These are phyloP conservation scores for Columba janthina DNA, from an alignment of 2,113 vertebrate species.

Conservation along the genomic window DNA sequence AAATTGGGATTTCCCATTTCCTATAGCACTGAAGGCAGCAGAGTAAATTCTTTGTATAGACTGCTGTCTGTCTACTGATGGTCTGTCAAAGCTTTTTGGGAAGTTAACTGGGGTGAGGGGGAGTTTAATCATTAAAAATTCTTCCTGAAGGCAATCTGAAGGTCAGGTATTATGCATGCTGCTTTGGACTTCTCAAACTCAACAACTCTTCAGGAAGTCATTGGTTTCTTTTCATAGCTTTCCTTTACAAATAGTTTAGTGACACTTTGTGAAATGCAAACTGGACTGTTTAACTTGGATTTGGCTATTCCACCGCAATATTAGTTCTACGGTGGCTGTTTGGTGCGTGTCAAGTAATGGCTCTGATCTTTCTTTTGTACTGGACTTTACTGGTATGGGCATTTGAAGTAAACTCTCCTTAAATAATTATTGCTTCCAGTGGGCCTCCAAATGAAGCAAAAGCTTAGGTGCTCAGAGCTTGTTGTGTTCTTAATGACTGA, in stretches of 20 bases:
- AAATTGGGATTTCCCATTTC: neutral
- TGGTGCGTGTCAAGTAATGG: neutral
- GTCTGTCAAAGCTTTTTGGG: neutral
- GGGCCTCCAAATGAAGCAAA: neutral
- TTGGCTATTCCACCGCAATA: neutral
- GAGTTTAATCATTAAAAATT: neutral
- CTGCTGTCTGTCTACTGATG: neutral
- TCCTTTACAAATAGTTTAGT: neutral
- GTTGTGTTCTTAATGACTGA: neutral
- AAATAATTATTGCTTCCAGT: neutral
- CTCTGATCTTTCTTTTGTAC: neutral
- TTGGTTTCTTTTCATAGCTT: neutral
- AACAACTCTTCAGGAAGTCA: neutral
- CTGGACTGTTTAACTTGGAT: neutral
- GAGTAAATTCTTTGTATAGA: neutral
- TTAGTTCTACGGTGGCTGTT: neutral
- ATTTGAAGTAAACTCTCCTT: neutral
- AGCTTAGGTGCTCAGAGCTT: neutral
- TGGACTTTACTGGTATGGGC: neutral
- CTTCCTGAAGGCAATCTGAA: neutral
- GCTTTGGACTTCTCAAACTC: neutral
- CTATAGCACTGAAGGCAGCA: neutral
- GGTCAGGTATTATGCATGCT: neutral
- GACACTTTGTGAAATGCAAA: neutral
- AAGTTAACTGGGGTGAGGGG: accelerated